Conservation (phyloP, 2,797 vertebrate species). For the Peromyscus melanophrys region DNA sequence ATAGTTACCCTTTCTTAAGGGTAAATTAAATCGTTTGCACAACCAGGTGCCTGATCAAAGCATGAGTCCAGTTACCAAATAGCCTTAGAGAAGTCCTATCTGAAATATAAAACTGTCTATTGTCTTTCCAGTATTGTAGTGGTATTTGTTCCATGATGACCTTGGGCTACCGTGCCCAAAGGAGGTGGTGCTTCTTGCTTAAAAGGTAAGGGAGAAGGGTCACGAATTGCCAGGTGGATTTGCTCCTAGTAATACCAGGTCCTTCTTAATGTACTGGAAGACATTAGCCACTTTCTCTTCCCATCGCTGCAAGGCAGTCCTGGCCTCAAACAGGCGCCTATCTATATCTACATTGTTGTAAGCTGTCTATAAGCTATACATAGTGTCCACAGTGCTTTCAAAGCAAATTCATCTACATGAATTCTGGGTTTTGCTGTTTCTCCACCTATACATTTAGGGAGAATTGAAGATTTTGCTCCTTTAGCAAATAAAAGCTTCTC, state of each 20-base stretch:
- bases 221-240: no score
- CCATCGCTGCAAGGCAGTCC: conserved; percentile 96
- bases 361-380: conserved; percentile 96
- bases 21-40: not conserved
- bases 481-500: conserved; percentile 97
- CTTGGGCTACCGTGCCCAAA: no score
- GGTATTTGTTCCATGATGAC: no score
- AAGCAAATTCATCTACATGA: conserved; percentile 98
- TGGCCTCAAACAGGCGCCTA: conserved; percentile 92
- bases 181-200: no score
- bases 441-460: conserved; percentile 94
- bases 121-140: no score
- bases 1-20: not conserved
- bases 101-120: not conserved
- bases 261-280: conserved; percentile 95
- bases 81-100: not conserved
- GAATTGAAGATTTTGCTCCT: conserved; percentile 97
- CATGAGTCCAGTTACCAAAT: not conserved
- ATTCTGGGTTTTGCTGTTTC: conserved; percentile 97
- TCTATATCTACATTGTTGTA: conserved; percentile 93
- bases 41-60: not conserved
- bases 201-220: no score
- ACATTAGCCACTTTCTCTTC: conserved; percentile 94
- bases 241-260: conserved; percentile 96
- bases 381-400: conserved; percentile 97